These are phyloP conservation scores for Drosophila insularis DNA, from an alignment of 1,140 invertebrate species.

Conservation along the genomic window DNA sequence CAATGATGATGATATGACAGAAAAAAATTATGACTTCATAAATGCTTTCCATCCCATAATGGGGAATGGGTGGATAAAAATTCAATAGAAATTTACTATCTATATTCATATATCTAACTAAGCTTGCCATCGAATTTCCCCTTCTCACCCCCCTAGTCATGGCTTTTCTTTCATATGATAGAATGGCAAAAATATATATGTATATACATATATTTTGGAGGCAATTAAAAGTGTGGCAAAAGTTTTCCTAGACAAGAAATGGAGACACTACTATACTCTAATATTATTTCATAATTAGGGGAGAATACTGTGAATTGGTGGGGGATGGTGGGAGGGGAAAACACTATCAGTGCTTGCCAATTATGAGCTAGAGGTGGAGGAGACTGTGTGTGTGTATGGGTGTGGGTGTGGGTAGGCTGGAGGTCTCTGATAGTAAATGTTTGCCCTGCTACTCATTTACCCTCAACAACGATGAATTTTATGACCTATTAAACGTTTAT, in stretches of 20 bases:
- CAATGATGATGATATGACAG: conserved; percentile 66
- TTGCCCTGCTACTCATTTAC: not conserved
- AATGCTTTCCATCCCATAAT: conserved; percentile 45
- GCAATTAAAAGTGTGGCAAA: conserved; percentile 65
- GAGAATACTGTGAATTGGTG: conserved; percentile 5
- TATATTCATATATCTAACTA: conserved; percentile 29
- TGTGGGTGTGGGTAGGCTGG: conserved; percentile 17
- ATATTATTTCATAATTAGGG: conserved; percentile 58
- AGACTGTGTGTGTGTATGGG: conserved; percentile 5
- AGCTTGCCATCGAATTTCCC: not conserved
- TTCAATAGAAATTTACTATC: conserved; percentile 68
- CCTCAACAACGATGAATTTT: conserved; percentile 36
- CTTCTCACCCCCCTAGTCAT: not conserved
- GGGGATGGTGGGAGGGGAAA: not conserved
- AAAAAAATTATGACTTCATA: conserved; percentile 78
- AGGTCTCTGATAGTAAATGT: not conserved
- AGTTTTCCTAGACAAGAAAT: conserved; percentile 34
- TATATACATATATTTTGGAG: conserved; percentile 39
- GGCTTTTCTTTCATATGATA: not conserved
- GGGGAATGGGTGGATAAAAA: conserved; percentile 15
- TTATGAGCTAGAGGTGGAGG: conserved; percentile 43
- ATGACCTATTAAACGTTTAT: conserved; percentile 74
- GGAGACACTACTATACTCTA: conserved; percentile 14
- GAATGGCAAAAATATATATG: conserved; percentile 44
- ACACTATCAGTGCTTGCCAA: conserved; percentile 66